These are phyloP conservation scores for Diuraphis noxia DNA, from an alignment of 1,140 invertebrate species.

Conservation along the genomic window DNA sequence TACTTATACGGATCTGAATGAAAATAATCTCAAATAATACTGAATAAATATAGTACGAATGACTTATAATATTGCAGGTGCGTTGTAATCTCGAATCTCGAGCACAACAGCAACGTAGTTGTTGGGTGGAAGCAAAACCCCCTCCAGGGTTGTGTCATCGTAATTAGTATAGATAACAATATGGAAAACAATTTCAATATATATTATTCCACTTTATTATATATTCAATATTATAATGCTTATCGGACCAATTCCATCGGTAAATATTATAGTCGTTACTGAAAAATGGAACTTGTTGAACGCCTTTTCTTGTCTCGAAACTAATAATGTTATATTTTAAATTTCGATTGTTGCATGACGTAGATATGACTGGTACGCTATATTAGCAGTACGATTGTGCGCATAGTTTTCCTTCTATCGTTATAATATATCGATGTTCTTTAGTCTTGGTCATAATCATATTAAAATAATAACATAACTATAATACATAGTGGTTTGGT, in stretches of 20 bases:
- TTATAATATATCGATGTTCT: not conserved
- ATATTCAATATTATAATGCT: not conserved
- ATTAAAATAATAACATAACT: not conserved
- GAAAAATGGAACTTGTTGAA: slow-evolving; percentile 11
- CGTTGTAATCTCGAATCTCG: not conserved
- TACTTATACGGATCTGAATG: not conserved
- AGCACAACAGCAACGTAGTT: slow-evolving; percentile 20
- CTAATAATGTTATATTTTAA: not conserved
- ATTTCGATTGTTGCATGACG: not conserved
- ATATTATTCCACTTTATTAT: not conserved
- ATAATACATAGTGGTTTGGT: not conserved
- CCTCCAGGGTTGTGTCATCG: not conserved
- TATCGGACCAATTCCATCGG: slow-evolving; percentile 32
- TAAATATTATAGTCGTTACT: not conserved
- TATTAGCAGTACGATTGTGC: not conserved
- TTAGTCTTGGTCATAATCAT: not conserved
- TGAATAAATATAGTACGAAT: not conserved
- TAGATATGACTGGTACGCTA: not conserved
- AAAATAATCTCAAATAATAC: slow-evolving; percentile 6
- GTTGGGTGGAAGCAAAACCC: not conserved
- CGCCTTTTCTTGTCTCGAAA: not conserved
- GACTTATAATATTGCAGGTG: not conserved
- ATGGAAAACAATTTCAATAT: not conserved
- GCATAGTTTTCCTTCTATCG: slow-evolving; percentile 7
- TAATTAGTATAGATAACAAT: not conserved